Evolutionary conservation across 2,888 invertebrate species (phyloP), one percentile per base, ranked within the genome.

Genomic region (Caenorhabditis japonica): DNA sequence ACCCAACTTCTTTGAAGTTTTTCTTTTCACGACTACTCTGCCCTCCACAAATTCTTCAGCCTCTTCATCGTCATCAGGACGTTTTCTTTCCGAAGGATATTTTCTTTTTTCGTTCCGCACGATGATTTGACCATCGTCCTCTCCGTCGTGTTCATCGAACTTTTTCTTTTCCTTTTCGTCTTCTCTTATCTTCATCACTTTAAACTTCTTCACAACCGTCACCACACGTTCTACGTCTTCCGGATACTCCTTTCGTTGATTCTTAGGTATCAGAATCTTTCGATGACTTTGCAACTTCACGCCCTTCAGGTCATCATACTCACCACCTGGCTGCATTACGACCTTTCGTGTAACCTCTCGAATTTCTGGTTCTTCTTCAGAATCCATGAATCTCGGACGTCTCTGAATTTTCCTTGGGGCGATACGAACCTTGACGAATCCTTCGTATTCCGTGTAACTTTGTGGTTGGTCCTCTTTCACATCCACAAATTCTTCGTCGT

Each of bases 291-390:
- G 53, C 33, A 64, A 13, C 27, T 33, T 46, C 19, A 64, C 62
- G 5, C 55, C 62, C 47, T 64, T 55, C 55, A 64, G 47, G 23
- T 64, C 62, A 39, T 64, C 62, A 10, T 62, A 44, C 21, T 64
- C 62, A n/a, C 25, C 33, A 43, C 58, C 58, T 13, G 43, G 56
- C 39, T 55, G 30, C 43, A 21, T 27, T 10, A 68, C 44, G 5
- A 61, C 44, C 34, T 51, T 68, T 27, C 58, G 36, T 23, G 53
- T 53, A 5, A 59, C 59, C 47, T 59, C 58, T 33, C 52, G 59
- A 59, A 59, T 59, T 7, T 38, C 52, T 7, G 59, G 59, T 30
- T 58, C 59, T 12, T 59, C 68, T 23, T 46, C 68, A 19, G 58
- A 59, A 38, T 59, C 59, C 10, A 38, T 44, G 52, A 39, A 52